Evolutionary conservation across 2,797 vertebrate genomes (phyloP), one percentile per base, ranked within the genome.

Genomic region (Megalops cyprinoides): DNA sequence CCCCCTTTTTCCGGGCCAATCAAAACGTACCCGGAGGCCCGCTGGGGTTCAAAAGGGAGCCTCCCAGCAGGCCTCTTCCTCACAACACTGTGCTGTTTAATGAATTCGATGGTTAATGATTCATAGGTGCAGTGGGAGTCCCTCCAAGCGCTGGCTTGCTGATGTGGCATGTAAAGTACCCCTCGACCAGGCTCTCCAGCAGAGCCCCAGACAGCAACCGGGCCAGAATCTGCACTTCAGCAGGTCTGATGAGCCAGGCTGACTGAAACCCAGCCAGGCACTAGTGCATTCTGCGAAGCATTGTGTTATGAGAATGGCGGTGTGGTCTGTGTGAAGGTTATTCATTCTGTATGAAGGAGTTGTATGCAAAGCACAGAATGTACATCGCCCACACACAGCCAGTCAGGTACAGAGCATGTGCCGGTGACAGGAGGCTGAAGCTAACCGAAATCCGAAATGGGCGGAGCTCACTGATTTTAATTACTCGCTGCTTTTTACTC

Each of bases 51-150:
- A 10, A 39, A 65, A 60, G 18, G 18, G 18, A 23, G 62, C 79
- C 80, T 78, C 42, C 78, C 48, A 34, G 46, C 67, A 31, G 18
- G 44, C 82, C 58, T 55, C 48, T 79, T 67, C 67, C 15, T 67
- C 77, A 77, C 80, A 77, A 60, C 69, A 73, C 6, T 49, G 55
- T 75, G 34, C 56, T 42, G 2, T 82, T 77, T 82, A 56, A 79
- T 82, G 76, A 82, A 62, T 39, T 65, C 1, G 14, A 62, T 7
- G 8, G 44, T 79, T 76, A 81, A 77, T 77, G 55, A 74, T 78
- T 44, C 51, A 74, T 65, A 34, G 31, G 49, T 39, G 71, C 80
- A 79, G 73, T 12, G 67, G 65, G 53, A 51, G 53, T 42, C 7
- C 49, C 73, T 73, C 39, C 15, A 6, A 75, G 74, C 39, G 34